Conservation (phyloP, 2,888 invertebrate genomes). For the Linyphia triangularis region DNA sequence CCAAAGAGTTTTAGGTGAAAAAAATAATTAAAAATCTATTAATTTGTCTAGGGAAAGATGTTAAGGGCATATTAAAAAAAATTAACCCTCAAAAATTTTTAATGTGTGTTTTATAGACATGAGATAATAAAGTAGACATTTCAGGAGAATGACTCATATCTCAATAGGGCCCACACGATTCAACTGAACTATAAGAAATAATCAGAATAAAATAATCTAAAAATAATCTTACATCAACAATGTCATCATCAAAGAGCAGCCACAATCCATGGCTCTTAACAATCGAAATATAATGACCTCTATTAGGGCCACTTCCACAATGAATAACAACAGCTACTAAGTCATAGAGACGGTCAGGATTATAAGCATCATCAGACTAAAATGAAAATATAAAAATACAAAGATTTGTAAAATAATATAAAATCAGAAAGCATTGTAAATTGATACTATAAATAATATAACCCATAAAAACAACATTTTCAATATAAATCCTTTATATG, state of each 20-base stretch:
- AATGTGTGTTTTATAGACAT: too few relatives aligned
- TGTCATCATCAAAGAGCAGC: constrained; percentile 99
- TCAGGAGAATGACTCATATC: too few relatives aligned
- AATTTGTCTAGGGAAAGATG: too few relatives aligned
- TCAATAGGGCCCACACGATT: too few relatives aligned
- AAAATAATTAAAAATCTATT: too few relatives aligned
- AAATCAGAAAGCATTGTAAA: not conserved
- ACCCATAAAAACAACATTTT: too few relatives aligned
- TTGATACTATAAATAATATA: not conserved
- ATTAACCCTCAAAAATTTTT: too few relatives aligned
- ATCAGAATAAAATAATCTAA: not conserved
- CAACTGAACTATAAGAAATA: too few relatives aligned
- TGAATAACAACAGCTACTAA: constrained; percentile 99
- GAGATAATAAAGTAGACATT: too few relatives aligned
- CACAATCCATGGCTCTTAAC: constrained; percentile 99
- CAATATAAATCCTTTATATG: too few relatives aligned
- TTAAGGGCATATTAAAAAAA: too few relatives aligned
- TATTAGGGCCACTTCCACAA: constrained; percentile 99
- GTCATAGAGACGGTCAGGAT: constrained; percentile 98
- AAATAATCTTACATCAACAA: constrained; percentile 94
- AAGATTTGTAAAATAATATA: not conserved
- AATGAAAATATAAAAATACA: constrained; percentile 78
- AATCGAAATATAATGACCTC: constrained; percentile 99
- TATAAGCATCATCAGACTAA: constrained; percentile 98
- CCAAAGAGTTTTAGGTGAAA: too few relatives aligned